Conservation (phyloP, 2,797 vertebrate genomes). For the Myotis vivesi region DNA sequence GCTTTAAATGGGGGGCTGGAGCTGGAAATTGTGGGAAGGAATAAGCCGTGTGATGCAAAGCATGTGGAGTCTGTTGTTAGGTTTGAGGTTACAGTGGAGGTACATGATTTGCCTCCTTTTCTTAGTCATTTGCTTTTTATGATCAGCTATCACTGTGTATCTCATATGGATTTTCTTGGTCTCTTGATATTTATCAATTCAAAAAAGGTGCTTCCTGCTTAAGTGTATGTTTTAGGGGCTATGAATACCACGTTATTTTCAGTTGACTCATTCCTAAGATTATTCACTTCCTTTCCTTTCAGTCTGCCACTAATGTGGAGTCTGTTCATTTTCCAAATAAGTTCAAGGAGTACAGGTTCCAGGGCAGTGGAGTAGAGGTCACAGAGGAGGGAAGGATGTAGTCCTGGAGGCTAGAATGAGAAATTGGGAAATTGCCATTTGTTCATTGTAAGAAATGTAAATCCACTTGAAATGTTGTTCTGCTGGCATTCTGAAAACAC, state of each 20-base stretch:
- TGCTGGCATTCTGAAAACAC: slow-evolving; percentile 56
- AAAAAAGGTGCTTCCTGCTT: background rate
- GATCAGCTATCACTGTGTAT: background rate
- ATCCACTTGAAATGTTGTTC: slow-evolving; percentile 52
- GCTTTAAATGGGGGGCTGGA: slow-evolving; percentile 58
- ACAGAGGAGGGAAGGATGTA: background rate
- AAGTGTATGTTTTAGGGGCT: background rate
- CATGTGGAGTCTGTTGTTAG: background rate
- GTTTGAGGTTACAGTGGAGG: background rate
- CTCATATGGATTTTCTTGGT: background rate
- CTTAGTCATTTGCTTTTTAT: background rate
- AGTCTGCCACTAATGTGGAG: background rate
- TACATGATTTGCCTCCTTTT: background rate
- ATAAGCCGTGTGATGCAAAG: background rate
- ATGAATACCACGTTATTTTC: background rate
- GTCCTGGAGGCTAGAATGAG: background rate
- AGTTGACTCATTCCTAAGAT: background rate
- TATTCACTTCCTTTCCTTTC: slow-evolving; percentile 7
- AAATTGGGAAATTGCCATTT: slow-evolving; percentile 32
- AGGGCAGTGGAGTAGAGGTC: background rate
- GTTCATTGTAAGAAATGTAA: slow-evolving; percentile 40
- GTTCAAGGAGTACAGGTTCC: background rate
- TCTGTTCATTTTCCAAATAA: background rate
- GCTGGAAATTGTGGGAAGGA: slow-evolving; percentile 15
- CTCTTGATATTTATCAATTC: background rate